Percentiles rank a stretch among this genome's conserved stretches.
Evolutionary conservation across 2,113 vertebrate species (phyloP).

Genomic region (Nycticorax nycticorax): DNA sequence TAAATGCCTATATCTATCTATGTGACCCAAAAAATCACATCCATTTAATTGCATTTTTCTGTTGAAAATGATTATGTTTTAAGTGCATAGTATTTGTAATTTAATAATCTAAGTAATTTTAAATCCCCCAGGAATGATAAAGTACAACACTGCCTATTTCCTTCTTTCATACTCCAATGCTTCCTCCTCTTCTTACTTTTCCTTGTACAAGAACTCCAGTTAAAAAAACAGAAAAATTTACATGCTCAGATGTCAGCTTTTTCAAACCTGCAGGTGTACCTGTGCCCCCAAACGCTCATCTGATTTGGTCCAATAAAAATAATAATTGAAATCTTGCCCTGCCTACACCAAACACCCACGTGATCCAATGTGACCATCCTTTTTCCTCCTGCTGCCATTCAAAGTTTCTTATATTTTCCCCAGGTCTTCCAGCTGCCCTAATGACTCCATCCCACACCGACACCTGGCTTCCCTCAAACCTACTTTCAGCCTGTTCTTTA

Average conservation of each 20-base stretch:
- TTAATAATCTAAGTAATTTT: background rate
- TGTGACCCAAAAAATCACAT: background rate
- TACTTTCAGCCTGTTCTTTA: background rate
- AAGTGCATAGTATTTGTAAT: background rate
- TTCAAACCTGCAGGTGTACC: background rate
- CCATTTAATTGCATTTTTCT: background rate
- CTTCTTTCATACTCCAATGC: background rate
- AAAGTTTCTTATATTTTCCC: background rate
- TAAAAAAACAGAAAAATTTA: background rate
- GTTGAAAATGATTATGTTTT: background rate
- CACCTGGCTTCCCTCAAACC: background rate
- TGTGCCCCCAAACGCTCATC: background rate
- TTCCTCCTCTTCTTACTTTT: background rate
- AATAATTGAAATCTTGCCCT: background rate
- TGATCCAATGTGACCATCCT: background rate
- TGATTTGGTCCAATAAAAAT: background rate
- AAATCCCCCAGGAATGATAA: background rate
- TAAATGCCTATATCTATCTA: background rate
- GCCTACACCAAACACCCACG: background rate
- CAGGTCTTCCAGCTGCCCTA: background rate
- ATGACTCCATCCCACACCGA: background rate
- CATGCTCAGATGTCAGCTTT: background rate
- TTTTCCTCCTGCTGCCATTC: background rate
- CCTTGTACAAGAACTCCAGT: background rate
- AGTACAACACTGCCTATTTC: background rate